phyloP scores from a whole-genome alignment of 2,888 invertebrate genomes.

The Hermaeophaga mercurialis region DNA sequence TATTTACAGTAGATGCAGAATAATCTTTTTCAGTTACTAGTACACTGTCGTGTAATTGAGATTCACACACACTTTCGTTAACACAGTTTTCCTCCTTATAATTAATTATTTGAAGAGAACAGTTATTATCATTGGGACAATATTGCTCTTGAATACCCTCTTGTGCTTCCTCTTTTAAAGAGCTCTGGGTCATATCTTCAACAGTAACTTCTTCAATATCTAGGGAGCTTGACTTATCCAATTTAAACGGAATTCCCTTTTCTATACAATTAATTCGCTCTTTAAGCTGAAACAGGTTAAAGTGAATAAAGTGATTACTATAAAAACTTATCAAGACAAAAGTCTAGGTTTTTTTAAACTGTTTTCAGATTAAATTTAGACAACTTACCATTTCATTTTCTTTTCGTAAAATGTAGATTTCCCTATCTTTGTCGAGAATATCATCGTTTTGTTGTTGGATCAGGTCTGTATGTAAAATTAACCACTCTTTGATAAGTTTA shows the following conservation, averaged over 20 bases:
- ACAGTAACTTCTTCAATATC: constrained; percentile 33
- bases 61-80: constrained; percentile 44
- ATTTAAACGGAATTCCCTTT: constrained; percentile 59
- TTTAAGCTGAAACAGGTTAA: constrained; percentile 47
- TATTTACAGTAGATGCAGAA: constrained; percentile 29
- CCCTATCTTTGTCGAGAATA: constrained; percentile 78
- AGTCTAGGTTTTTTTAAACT: constrained; percentile 5
- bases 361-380: neutral
- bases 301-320: constrained; percentile 1
- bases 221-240: constrained; percentile 30
- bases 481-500: constrained; percentile 75
- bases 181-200: constrained; percentile 56
- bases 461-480: constrained; percentile 82
- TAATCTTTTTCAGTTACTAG: constrained; percentile 30
- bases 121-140: constrained; percentile 36
- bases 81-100: constrained; percentile 34
- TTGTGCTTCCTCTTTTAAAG: constrained; percentile 49
- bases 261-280: constrained; percentile 71
- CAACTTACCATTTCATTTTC: constrained; percentile 79
- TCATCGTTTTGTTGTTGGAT: constrained; percentile 90
- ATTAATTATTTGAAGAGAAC: constrained; percentile 37
- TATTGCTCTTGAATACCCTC: constrained; percentile 38
- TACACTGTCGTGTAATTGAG: constrained; percentile 40
- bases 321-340: neutral
- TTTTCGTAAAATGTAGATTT: constrained; percentile 70